Evolutionary conservation across 2,113 vertebrate genomes (phyloP).

Genomic region (Chaetodon auriga): DNA sequence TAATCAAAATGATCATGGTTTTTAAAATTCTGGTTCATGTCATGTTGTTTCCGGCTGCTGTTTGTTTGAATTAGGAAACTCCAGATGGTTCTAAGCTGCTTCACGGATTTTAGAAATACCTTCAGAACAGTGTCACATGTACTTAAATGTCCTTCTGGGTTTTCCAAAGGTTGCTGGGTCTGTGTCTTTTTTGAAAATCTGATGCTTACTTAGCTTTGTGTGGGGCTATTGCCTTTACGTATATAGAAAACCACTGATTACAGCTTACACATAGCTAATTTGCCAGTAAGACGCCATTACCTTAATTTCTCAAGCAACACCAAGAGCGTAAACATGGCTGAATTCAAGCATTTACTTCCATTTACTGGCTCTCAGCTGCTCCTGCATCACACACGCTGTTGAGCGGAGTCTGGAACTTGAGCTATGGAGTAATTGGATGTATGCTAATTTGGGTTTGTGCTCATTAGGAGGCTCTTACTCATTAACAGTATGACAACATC

Average conservation of each 20-base stretch:
- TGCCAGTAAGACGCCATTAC: neutral
- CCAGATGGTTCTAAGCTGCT: too few species aligned
- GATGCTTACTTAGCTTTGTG: neutral
- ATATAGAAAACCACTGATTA: neutral
- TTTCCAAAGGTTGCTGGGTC: too few species aligned
- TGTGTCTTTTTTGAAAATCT: too few species aligned
- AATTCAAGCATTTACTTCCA: neutral
- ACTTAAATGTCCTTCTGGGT: neutral
- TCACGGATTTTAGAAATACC: neutral
- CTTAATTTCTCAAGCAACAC: neutral
- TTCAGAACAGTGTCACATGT: neutral
- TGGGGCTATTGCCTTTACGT: neutral
- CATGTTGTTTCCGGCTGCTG: too few species aligned
- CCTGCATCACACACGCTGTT: neutral
- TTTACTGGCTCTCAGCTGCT: neutral
- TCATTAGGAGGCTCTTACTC: conserved; percentile 19
- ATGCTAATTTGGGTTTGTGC: conserved; percentile 22
- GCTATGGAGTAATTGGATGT: conserved; percentile 25
- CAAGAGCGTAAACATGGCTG: neutral
- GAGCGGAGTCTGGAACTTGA: neutral
- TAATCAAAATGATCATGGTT: too few species aligned
- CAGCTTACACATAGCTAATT: neutral
- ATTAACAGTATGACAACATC: conserved; percentile 29
- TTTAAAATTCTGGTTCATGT: too few species aligned
- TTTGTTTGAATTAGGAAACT: neutral